Percentiles rank a stretch among this genome's conserved stretches.
phyloP scores from a whole-genome alignment of 2,113 vertebrate species.

The Gymnarchus niloticus region DNA sequence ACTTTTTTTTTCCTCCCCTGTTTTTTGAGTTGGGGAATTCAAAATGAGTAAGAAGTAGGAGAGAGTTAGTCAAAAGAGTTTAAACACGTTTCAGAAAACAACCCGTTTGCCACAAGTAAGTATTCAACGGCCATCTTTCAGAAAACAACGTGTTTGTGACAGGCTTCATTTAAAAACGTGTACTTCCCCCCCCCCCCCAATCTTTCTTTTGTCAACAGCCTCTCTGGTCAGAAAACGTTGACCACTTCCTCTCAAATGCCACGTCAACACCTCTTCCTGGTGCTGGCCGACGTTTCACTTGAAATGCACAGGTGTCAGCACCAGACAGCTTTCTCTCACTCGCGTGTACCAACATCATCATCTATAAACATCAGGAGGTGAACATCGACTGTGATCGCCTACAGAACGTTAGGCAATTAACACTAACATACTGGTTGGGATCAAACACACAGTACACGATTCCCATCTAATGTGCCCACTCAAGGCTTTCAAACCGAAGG shows the following conservation, averaged over 20 bases:
- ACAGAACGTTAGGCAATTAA: background rate
- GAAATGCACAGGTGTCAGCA: background rate
- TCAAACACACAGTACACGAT: background rate
- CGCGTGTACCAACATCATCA: background rate
- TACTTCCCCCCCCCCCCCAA: too few species aligned
- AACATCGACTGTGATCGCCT: background rate
- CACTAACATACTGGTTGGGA: background rate
- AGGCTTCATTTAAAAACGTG: background rate
- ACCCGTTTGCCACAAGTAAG: background rate
- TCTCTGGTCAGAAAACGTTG: slow-evolving; percentile 54
- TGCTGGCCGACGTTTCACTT: background rate
- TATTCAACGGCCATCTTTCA: background rate
- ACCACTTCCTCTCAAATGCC: slow-evolving; percentile 62
- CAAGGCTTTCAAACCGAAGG: background rate
- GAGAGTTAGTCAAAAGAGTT: background rate
- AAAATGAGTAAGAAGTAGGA: background rate
- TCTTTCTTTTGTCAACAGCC: slow-evolving; percentile 23
- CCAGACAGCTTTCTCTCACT: background rate
- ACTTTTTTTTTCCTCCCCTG: background rate
- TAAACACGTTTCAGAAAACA: background rate
- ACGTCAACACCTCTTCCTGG: background rate
- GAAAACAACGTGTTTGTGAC: slow-evolving; percentile 7
- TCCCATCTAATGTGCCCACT: background rate
- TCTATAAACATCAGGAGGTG: background rate
- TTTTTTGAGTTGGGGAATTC: background rate